phyloP scores from a whole-genome alignment of 2,888 invertebrate genomes.

The Parascotia fuliginaria region DNA sequence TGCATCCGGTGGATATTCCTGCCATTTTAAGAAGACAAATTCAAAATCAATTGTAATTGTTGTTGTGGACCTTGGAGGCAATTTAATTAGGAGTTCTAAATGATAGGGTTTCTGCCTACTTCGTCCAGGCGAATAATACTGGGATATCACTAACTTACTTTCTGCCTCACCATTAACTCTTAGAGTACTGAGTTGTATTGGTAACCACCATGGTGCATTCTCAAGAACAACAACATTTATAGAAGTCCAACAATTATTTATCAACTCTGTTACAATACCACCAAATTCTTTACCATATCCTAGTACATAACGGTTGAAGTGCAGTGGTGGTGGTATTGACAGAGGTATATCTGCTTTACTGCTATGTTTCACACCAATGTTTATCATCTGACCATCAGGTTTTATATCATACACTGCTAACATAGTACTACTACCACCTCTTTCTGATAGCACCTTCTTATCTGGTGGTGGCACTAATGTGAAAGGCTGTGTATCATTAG shows the following conservation, averaged over 20 bases:
- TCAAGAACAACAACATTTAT: constrained; percentile 94
- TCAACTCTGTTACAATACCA: constrained; percentile 93
- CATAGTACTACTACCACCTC: constrained; percentile 89
- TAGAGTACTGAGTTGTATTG: constrained; percentile 95
- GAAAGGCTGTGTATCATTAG: constrained; percentile 87
- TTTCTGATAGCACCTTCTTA: constrained; percentile 83
- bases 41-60: constrained; percentile 95
- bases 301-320: constrained; percentile 92
- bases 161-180: constrained; percentile 87
- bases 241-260: constrained; percentile 91
- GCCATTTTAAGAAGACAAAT: constrained; percentile 98
- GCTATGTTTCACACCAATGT: constrained; percentile 88
- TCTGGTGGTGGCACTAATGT: constrained; percentile 88
- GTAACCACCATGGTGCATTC: constrained; percentile 96
- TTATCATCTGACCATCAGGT: constrained; percentile 85
- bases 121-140: constrained; percentile 90
- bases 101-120: constrained; percentile 94
- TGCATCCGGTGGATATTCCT: constrained; percentile 99
- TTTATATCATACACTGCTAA: constrained; percentile 91
- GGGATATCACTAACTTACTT: constrained; percentile 83
- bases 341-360: constrained; percentile 79
- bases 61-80: constrained; percentile 93
- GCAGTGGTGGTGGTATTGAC: constrained; percentile 87
- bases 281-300: constrained; percentile 97
- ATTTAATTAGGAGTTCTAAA: constrained; percentile 92